Evolutionary conservation across 2,888 invertebrate genomes (phyloP), one percentile per base, ranked within the genome.

Genomic region (Diaperis boleti): DNA sequence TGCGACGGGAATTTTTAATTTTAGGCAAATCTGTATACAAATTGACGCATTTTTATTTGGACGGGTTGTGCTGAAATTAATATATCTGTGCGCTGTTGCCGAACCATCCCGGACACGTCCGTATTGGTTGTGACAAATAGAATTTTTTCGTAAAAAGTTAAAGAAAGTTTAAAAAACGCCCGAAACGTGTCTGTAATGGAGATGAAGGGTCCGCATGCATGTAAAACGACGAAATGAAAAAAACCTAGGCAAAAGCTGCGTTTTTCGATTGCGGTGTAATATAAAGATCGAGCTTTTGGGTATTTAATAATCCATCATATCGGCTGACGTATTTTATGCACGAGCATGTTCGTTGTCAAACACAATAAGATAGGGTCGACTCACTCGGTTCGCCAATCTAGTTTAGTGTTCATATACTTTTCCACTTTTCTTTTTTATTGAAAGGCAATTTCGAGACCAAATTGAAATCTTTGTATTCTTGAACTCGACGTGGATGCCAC

Each of bases 391-490:
- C 69, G 67, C 72, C 77, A 75, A 76, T 78, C 76, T 76, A 76
- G 77, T 79, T 79, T 78, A 77, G 78, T 79, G 79, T 79, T 78
- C 79, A 77, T 78, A 78, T 78, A 78, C 76, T 79, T 78, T 78
- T 78, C 77, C 77, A 72, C 76, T 78, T 77, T 78, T 78, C 75
- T 73, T 50, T 61, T 78, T 78, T 77, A 79, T 78, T 77, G 79
- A 79, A 79, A 81, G 80, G 79, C 80, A 81, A 81, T 81, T 79
- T 79, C 80, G 74, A 73, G 76, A 72, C 79, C 78, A 81, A 81
- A 81, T 81, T 80, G 80, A 81, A 81, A 80, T 81, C 80, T 81
- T 81, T 80, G 79, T 80, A 78, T 78, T 79, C 78, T 76, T 75
- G 78, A 79, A 78, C 76, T 78, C 78, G 78, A 77, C 76, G 76